Conservation (phyloP, 2,113 vertebrate species). For the Falco punctatus region DNA sequence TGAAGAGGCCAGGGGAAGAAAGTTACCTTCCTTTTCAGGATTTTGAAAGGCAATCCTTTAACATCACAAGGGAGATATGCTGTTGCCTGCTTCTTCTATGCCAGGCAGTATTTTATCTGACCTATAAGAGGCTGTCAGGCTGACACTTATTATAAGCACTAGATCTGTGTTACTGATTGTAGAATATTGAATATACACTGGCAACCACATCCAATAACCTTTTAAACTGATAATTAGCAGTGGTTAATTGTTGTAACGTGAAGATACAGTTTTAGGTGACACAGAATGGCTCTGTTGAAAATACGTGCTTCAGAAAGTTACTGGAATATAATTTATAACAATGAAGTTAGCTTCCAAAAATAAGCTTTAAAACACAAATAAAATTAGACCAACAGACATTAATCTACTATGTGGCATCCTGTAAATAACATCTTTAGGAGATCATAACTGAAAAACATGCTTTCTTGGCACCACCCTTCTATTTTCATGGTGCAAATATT, state of each 20-base stretch:
- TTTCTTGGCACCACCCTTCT: conserved; percentile 73
- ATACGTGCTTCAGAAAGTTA: conserved; percentile 25
- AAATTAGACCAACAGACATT: conserved; percentile 73
- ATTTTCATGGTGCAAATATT: conserved; percentile 85
- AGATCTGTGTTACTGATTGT: conserved; percentile 49
- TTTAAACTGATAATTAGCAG: conserved; percentile 42
- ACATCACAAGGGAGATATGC: not conserved
- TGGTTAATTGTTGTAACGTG: conserved; percentile 29
- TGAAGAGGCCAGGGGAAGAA: conserved; percentile 40
- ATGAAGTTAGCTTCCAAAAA: conserved; percentile 64
- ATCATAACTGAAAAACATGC: conserved; percentile 65
- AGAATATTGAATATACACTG: conserved; percentile 49
- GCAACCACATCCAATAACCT: conserved; percentile 36
- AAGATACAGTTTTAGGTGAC: conserved; percentile 25
- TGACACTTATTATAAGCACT: conserved; percentile 39
- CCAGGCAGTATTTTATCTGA: conserved; percentile 48
- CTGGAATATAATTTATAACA: conserved; percentile 45
- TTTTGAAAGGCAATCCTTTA: conserved; percentile 50
- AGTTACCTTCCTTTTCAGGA: conserved; percentile 59
- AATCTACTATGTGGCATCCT: conserved; percentile 57
- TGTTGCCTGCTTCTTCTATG: conserved; percentile 4
- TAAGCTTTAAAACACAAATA: conserved; percentile 66
- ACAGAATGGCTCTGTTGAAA: not conserved
- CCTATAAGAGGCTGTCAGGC: conserved; percentile 44
- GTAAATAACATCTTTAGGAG: conserved; percentile 71